Percentiles rank a stretch among this genome's conserved stretches.
These are phyloP conservation scores for Acleris cristana DNA, from an alignment of 2,888 invertebrate genomes.

Conservation along the genomic window DNA sequence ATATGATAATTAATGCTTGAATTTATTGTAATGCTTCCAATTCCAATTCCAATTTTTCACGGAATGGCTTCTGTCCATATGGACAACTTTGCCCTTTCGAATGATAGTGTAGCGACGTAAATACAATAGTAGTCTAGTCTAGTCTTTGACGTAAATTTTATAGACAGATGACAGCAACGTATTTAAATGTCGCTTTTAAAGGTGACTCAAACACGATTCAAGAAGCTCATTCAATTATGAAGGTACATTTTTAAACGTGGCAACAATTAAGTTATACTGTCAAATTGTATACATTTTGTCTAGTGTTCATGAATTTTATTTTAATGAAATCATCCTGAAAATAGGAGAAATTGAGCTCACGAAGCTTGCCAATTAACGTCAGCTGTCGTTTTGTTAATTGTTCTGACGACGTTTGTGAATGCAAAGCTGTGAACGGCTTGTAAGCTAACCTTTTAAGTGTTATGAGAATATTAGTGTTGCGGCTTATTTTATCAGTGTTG, in stretches of 20 bases:
- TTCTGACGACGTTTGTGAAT: neutral
- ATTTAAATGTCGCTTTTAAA: neutral
- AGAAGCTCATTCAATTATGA: neutral
- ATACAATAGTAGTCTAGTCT: too few species aligned
- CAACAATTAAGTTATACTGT: constrained; percentile 20
- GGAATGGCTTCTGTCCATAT: too few species aligned
- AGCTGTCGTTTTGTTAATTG: constrained; percentile 1
- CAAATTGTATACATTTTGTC: constrained; percentile 33
- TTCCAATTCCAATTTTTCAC: too few species aligned
- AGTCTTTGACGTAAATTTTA: too few species aligned
- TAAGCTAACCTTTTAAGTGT: constrained; percentile 30
- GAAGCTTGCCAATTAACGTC: neutral
- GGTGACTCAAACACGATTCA: neutral
- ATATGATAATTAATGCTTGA: neutral
- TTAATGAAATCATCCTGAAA: constrained; percentile 2
- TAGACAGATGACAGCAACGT: neutral
- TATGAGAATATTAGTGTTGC: constrained; percentile 37
- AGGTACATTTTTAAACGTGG: neutral
- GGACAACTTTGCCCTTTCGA: too few species aligned
- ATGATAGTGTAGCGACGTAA: too few species aligned
- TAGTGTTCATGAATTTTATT: constrained; percentile 30
- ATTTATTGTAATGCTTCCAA: neutral
- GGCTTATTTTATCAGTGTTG: constrained; percentile 39
- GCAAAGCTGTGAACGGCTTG: neutral
- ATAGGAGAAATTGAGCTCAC: neutral